Conservation (phyloP, 2,888 invertebrate genomes). For the Mystacides longicornis region DNA sequence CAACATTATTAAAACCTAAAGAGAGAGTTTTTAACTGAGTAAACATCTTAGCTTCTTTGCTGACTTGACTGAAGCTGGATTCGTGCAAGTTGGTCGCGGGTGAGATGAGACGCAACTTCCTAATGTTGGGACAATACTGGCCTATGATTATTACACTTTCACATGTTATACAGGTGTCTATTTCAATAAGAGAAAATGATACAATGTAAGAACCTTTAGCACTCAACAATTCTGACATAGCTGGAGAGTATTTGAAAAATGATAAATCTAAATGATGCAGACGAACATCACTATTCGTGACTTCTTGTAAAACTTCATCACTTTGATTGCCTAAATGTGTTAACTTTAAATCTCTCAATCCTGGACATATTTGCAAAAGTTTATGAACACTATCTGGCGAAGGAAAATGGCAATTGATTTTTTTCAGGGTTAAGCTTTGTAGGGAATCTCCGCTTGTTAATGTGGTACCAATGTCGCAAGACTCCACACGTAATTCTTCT, state of each 20-base stretch:
- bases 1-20: constrained; percentile 42
- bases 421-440: constrained; percentile 40
- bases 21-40: constrained; percentile 37
- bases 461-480: constrained; percentile 46
- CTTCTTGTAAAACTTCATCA: constrained; percentile 41
- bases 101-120: constrained; percentile 40
- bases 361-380: constrained; percentile 42
- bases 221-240: constrained; percentile 37
- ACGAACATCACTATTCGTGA: constrained; percentile 37
- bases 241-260: constrained; percentile 42
- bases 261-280: constrained; percentile 40
- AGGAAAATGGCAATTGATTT: constrained; percentile 44
- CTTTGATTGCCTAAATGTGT: constrained; percentile 43
- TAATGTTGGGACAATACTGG: constrained; percentile 39
- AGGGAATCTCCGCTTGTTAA: constrained; percentile 41
- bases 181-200: constrained; percentile 44
- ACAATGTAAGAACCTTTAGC: constrained; percentile 42
- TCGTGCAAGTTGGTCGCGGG: constrained; percentile 39
- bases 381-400: constrained; percentile 42
- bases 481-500: constrained; percentile 44
- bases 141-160: constrained; percentile 41
- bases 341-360: constrained; percentile 39
- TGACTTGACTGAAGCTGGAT: constrained; percentile 34
- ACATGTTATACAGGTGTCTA: constrained; percentile 39
- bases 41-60: constrained; percentile 34